phyloP scores from a whole-genome alignment of 2,113 vertebrate species.

The human region GRCh38 chr3:24309501-24310000 shows the following conservation, averaged over 20 bases:
- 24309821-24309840: not conserved
- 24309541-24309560: not conserved
- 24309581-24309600: not conserved
- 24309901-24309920: not conserved
- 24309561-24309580: not conserved
- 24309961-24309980: not conserved
- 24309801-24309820: not conserved
- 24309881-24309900: not conserved
- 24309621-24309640: not conserved
- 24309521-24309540: not conserved
- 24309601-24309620: not conserved
- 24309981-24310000: not conserved
- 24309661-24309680: constrained; percentile 19
- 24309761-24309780: not conserved
- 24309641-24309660: constrained; percentile 23
- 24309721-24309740: not conserved
- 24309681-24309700: not conserved
- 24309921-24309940: not conserved
- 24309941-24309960: not conserved
- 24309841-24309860: not conserved
- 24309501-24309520: not conserved
- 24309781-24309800: not conserved
- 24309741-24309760: not conserved
- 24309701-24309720: constrained; percentile 24
- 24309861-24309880: not conserved